phyloP scores from a whole-genome alignment of 2,888 invertebrate genomes.

The Epinotia demarniana region DNA sequence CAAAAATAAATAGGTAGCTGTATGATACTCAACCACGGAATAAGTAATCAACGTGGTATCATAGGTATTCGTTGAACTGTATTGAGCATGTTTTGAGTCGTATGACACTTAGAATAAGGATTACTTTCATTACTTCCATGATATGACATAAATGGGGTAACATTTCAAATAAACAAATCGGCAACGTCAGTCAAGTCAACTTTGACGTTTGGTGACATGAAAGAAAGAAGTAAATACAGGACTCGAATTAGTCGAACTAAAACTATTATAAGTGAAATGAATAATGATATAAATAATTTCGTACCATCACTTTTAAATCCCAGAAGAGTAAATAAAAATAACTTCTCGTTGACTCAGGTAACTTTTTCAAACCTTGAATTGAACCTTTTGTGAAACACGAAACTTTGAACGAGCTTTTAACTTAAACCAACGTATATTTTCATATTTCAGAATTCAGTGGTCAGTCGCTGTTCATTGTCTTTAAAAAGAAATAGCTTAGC shows the following conservation, averaged over 20 bases:
- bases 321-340: slow-evolving; percentile 58
- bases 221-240: slow-evolving; percentile 36
- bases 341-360: slow-evolving; percentile 68
- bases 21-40: no score
- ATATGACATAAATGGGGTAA: background rate
- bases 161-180: background rate
- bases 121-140: no score
- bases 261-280: slow-evolving; percentile 57
- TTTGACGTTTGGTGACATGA: background rate
- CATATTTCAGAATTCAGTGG: slow-evolving; percentile 59
- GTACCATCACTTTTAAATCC: slow-evolving; percentile 73
- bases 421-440: background rate
- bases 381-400: background rate
- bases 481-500: slow-evolving; percentile 54
- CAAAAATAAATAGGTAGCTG: no score
- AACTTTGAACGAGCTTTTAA: background rate
- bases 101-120: no score
- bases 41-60: no score
- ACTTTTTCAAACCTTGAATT: slow-evolving; percentile 3
- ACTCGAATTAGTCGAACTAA: no score
- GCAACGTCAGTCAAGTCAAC: background rate
- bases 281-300: slow-evolving; percentile 62
- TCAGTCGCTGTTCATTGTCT: slow-evolving; percentile 64
- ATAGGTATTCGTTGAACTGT: no score
- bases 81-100: background rate